A percentile compares a stretch with the other conserved stretches of the same genome.
phyloP scores from a whole-genome alignment of 2,888 invertebrate species.

The Frankliniella intonsa region DNA sequence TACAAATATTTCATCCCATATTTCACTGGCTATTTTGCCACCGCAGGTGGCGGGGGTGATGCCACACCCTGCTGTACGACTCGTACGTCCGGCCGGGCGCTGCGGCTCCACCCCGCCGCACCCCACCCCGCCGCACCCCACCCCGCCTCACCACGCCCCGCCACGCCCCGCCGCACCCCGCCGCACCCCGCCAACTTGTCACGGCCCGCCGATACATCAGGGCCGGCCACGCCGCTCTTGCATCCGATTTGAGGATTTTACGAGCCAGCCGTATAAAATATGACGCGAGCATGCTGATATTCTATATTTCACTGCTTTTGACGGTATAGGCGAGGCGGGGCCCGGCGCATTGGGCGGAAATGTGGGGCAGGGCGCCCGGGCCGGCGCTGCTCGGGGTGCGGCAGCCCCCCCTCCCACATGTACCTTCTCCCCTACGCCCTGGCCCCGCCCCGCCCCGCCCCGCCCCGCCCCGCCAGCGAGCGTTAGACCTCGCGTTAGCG shows the following conservation, averaged over 20 bases:
- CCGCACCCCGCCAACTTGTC: not conserved
- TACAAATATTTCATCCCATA: no score
- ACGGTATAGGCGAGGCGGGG: not conserved
- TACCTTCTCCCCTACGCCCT: not conserved
- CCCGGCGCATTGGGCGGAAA: not conserved
- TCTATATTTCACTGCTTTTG: constrained; percentile 3
- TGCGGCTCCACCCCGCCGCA: not conserved
- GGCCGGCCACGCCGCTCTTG: not conserved
- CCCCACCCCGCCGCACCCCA: not conserved
- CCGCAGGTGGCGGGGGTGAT: not conserved
- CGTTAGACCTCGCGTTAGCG: not conserved
- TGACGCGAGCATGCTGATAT: constrained; percentile 3
- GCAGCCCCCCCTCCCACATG: not conserved
- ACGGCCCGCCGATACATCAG: constrained; percentile 1
- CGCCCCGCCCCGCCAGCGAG: not conserved
- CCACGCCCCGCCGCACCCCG: not conserved
- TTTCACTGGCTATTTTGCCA: no score
- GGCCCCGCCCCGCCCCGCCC: not conserved
- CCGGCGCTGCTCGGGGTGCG: not conserved
- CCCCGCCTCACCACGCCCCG: not conserved
- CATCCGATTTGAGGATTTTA: not conserved
- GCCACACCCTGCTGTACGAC: not conserved
- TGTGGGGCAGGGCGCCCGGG: not conserved
- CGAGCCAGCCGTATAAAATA: not conserved
- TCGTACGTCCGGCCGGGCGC: not conserved